Conservation (phyloP, 64 coral and sea anemone genomes). For the Stichodactyla helianthus region DNA sequence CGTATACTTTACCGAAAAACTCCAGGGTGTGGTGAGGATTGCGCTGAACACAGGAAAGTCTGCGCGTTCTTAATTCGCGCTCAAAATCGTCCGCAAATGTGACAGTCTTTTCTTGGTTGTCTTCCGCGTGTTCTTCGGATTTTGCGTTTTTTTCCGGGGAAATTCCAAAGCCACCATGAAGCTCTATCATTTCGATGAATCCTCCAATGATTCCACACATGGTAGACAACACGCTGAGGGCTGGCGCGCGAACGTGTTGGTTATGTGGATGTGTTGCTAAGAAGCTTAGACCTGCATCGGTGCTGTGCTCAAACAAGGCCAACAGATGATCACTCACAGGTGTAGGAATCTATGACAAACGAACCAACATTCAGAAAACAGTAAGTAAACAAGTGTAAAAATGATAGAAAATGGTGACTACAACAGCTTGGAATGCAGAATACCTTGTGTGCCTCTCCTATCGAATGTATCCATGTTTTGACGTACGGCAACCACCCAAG, state of each 20-base stretch:
- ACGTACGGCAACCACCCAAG: conserved; percentile 93
- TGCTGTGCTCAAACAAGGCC: conserved; percentile 61
- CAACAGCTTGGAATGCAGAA: neutral
- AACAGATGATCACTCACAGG: conserved; percentile 45
- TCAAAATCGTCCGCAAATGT: conserved; percentile 58
- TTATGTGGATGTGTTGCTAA: conserved; percentile 30
- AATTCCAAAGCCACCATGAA: conserved; percentile 44
- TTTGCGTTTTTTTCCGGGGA: neutral
- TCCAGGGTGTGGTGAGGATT: conserved; percentile 53
- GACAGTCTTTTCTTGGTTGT: conserved; percentile 40
- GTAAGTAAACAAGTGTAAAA: neutral
- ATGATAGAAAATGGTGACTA: neutral
- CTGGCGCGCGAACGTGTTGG: conserved; percentile 52
- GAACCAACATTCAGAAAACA: neutral
- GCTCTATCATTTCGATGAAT: conserved; percentile 60
- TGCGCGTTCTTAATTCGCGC: neutral
- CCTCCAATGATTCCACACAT: conserved; percentile 73
- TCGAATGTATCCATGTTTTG: conserved; percentile 79
- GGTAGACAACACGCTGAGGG: conserved; percentile 59
- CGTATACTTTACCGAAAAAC: conserved; percentile 79
- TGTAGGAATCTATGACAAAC: conserved; percentile 39
- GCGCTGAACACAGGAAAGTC: conserved; percentile 54
- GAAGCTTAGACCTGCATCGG: conserved; percentile 60
- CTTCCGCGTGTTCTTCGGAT: neutral
- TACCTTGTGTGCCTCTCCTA: conserved; percentile 76